Conservation (phyloP, 2,113 vertebrate species). For the Clarias magur region DNA sequence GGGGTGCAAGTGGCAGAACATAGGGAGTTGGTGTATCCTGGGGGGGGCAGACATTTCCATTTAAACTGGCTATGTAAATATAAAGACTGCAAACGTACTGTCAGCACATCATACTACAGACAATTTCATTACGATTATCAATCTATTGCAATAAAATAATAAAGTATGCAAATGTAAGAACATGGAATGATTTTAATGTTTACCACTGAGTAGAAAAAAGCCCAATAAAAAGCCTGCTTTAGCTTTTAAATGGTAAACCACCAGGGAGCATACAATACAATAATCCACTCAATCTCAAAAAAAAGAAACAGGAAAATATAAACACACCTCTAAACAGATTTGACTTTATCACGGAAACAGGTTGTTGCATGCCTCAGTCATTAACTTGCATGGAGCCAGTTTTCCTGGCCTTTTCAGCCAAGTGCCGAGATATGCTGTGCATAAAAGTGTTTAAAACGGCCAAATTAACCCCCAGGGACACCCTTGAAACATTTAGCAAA, state of each 20-base stretch:
- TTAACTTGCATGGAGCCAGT: background rate
- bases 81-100: background rate
- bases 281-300: background rate
- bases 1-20: background rate
- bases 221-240: background rate
- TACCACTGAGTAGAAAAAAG: background rate
- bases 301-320: background rate
- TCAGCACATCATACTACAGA: background rate
- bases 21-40: background rate
- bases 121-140: background rate
- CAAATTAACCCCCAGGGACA: background rate
- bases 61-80: background rate
- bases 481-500: background rate
- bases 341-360: background rate
- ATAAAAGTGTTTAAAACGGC: background rate
- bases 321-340: slow-evolving; percentile 8
- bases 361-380: background rate
- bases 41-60: too few relatives aligned
- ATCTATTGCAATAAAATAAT: background rate
- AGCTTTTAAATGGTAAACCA: background rate
- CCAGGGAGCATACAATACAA: background rate
- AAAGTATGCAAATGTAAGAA: background rate
- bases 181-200: too few relatives aligned
- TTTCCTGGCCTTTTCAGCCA: background rate
- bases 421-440: background rate